Base-by-base conservation (phyloP, 2,113 vertebrate species). In the Sorex fumeus region DNA sequence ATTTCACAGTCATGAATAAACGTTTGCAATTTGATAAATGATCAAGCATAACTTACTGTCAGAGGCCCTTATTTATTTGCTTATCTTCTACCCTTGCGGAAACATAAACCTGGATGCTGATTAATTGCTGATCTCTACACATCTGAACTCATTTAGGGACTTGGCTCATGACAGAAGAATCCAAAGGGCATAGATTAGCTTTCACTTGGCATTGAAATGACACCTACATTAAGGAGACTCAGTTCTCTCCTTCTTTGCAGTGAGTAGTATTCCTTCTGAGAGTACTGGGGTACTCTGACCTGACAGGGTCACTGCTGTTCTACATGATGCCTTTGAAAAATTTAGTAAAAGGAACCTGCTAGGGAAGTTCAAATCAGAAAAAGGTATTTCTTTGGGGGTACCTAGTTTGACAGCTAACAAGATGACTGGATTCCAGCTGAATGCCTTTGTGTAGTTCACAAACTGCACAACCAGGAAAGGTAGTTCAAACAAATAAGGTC, bases 1-100 rank as follows among this genome's bases (percentile, higher is more conserved):
- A 77, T 70, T 97, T 95, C 91, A 91, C 72, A 97, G n/a, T 84
- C 89, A 92, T 81, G 87, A 90, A 79, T 82, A 93, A 76, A 50
- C 94, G 70, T 27, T 5, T 87, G 80, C 90, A 91, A 75, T 93
- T 88, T 90, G 94, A 97, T 91, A 96, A 96, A 97, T 74, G 95
- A 87, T 88, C 81, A 66, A 88, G 87, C 62, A 94, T 72, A 75
- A 34, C 84, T 83, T 77, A 80, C 62, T 75, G 19, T 82, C 60
- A 27, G 12, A 53, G 34, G 72, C 87, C 70, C 28, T 84, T 69
- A 30, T 82, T 78, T 27, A 0, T 91, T 0, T 84, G 77, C 72
- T 64, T 83, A 13, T 15, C 71, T 45, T 90, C 72, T 78, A 90
- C 50, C 69, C 80, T 34, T 88, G 84, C 13, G 4, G 57, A 91